Evolutionary conservation across 2,888 invertebrate species (phyloP).

Genomic region (Tipula vernalis): DNA sequence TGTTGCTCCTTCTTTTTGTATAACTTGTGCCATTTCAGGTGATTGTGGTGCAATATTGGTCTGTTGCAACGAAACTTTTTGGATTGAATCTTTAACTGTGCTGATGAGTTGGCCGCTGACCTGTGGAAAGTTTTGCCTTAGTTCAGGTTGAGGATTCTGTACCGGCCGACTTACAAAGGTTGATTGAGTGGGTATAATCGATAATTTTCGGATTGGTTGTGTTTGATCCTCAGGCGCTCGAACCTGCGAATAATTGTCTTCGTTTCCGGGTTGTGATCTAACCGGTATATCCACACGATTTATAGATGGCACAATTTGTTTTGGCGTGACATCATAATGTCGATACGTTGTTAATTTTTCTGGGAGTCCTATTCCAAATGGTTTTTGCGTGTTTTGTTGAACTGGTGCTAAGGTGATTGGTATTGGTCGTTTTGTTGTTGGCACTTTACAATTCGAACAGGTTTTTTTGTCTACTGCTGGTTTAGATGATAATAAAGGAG

Average conservation of each 20-base stretch:
- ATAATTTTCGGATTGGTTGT: neutral
- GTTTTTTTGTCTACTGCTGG: neutral
- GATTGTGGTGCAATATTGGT: neutral
- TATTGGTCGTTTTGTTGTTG: neutral
- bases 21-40: neutral
- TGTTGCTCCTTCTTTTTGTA: neutral
- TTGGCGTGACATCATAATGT: neutral
- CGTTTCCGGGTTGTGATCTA: neutral
- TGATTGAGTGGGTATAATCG: neutral
- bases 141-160: neutral
- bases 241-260: neutral
- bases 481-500: neutral
- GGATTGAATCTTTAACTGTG: neutral
- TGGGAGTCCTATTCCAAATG: neutral
- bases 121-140: neutral
- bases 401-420: neutral
- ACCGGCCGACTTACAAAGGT: neutral
- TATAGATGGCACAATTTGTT: neutral
- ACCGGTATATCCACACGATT: neutral
- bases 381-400: neutral
- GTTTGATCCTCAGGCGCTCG: neutral
- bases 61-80: neutral
- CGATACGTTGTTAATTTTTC: neutral
- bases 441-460: slow-evolving; percentile 6
- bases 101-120: neutral